A percentile compares a stretch with the other conserved stretches of the same genome.
These are phyloP conservation scores for Sarcophilus harrisii DNA, from an alignment of 2,797 vertebrate genomes.

Conservation along the genomic window DNA sequence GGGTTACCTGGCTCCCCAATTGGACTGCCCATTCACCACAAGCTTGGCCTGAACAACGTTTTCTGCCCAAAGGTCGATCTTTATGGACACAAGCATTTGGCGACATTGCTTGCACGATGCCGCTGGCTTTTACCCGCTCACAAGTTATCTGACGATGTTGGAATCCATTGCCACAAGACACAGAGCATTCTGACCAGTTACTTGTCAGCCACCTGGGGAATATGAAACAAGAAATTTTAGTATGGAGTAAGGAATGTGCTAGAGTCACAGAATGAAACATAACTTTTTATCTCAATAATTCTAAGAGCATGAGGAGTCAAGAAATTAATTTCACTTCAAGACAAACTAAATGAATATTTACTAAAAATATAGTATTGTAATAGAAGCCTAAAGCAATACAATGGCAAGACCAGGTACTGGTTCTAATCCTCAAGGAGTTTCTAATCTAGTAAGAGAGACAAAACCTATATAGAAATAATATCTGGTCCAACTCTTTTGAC, in stretches of 20 bases:
- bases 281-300: not conserved
- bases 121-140: conserved; percentile 82
- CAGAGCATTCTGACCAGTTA: conserved; percentile 90
- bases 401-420: not conserved
- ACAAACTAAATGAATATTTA: not conserved
- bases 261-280: not conserved
- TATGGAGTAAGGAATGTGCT: not conserved
- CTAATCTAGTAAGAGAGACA: not conserved
- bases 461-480: not conserved
- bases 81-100: conserved; percentile 75
- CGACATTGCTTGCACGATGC: conserved; percentile 72
- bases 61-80: conserved; percentile 81
- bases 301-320: not conserved
- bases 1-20: conserved; percentile 86
- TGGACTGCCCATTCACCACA: conserved; percentile 83
- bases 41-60: conserved; percentile 82
- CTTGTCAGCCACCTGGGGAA: conserved; percentile 87
- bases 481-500: not conserved
- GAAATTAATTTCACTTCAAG: not conserved
- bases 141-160: conserved; percentile 87
- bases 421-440: not conserved
- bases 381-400: not conserved
- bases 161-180: conserved; percentile 88
- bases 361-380: not conserved
- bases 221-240: conserved; percentile 32